Conservation (phyloP, 2,113 vertebrate species). For the Chamaetylas fuelleborni region DNA sequence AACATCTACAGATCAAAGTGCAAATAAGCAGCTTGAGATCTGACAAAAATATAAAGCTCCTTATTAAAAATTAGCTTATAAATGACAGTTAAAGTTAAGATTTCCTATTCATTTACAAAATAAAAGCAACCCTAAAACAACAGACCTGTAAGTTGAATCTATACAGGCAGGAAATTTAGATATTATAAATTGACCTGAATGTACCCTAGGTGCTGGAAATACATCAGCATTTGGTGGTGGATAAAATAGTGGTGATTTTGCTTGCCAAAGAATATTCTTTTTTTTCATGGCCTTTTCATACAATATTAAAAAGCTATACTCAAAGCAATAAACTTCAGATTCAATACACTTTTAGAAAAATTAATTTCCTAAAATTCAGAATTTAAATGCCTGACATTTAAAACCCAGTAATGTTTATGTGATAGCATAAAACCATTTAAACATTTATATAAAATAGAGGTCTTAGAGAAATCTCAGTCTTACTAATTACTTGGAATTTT, state of each 20-base stretch:
- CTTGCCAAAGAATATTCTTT: not conserved
- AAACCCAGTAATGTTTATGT: not conserved
- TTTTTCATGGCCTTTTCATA: not conserved
- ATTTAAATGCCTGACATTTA: not conserved
- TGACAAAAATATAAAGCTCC: not conserved
- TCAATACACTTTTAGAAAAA: not conserved
- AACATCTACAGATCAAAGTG: not conserved
- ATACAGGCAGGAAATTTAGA: not conserved
- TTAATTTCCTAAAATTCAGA: not conserved
- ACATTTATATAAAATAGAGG: not conserved
- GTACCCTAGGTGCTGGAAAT: not conserved
- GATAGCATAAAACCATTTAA: not conserved
- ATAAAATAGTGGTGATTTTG: not conserved
- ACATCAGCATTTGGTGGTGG: not conserved
- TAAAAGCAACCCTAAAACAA: not conserved
- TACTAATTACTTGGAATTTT: not conserved
- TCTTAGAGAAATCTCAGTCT: not conserved
- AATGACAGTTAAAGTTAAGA: not conserved
- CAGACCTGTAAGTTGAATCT: not conserved
- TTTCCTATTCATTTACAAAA: not conserved
- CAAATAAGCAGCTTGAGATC: not conserved
- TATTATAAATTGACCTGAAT: not conserved
- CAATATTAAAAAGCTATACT: not conserved
- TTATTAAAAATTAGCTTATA: not conserved
- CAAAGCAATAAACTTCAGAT: not conserved